Conservation (phyloP, 35 echinoderm and acorn worm genomes). For the Ptychodera flava region DNA sequence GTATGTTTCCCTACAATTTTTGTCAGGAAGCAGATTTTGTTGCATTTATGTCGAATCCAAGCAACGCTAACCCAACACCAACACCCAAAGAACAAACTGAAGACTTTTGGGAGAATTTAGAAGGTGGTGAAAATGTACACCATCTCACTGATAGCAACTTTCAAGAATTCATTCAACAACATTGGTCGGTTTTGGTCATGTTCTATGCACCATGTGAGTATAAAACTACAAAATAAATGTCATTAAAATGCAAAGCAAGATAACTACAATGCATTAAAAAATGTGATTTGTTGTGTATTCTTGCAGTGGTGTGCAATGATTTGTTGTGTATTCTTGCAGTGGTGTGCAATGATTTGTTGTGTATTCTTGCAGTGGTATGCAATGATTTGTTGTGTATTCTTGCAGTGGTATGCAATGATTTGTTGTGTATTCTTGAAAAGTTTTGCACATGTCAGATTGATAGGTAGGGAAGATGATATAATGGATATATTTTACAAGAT, state of each 20-base stretch:
- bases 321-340: background rate
- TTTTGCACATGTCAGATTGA: no score
- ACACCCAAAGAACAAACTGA: slow-evolving; percentile 43
- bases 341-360: background rate
- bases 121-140: slow-evolving; percentile 88
- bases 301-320: slow-evolving; percentile 17
- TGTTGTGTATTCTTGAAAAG: background rate
- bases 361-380: background rate
- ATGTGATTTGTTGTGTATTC: background rate
- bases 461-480: no score
- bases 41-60: slow-evolving; percentile 60
- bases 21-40: slow-evolving; percentile 68
- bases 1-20: no score
- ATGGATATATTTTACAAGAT: no score
- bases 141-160: slow-evolving; percentile 50
- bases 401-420: background rate
- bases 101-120: slow-evolving; percentile 71
- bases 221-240: no score
- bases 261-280: no score
- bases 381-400: background rate
- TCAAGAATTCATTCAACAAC: slow-evolving; percentile 32
- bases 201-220: slow-evolving; percentile 99
- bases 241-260: no score
- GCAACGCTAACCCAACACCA: slow-evolving; percentile 35
- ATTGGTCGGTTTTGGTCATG: slow-evolving; percentile 78